These are phyloP conservation scores for Perognathus longimembris DNA, from an alignment of 2,113 vertebrate genomes.

Conservation along the genomic window DNA sequence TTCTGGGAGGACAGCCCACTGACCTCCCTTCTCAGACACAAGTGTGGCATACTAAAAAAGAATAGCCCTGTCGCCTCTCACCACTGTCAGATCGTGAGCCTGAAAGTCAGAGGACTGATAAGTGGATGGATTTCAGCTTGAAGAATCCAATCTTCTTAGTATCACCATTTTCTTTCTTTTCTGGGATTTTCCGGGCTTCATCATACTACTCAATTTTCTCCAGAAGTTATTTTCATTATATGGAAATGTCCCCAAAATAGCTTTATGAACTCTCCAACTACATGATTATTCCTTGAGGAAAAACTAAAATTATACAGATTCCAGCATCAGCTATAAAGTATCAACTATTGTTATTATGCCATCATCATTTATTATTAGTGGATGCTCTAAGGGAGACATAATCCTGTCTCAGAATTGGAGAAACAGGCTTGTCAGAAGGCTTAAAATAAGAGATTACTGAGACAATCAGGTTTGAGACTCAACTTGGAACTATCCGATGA, in stretches of 20 bases:
- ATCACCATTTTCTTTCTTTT: neutral
- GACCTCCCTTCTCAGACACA: no score
- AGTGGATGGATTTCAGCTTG: neutral
- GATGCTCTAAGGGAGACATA: neutral
- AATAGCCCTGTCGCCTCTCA: neutral
- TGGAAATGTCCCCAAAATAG: neutral
- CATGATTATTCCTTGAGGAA: neutral
- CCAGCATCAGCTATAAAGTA: no score
- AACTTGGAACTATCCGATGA: neutral
- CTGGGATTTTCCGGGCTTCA: neutral
- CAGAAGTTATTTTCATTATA: neutral
- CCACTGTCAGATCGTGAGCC: neutral
- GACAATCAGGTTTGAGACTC: neutral
- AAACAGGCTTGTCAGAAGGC: neutral
- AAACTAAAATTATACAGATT: neutral
- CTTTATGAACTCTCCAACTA: neutral
- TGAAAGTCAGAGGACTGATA: neutral
- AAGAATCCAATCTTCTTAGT: neutral
- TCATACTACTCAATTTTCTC: neutral
- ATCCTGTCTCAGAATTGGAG: fast-evolving
- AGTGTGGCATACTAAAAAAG: no score
- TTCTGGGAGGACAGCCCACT: neutral
- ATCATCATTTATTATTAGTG: neutral
- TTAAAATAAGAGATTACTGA: neutral
- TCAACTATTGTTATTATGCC: neutral